Conservation (phyloP, 1,140 invertebrate genomes). For the Drosophila murphyi region DNA sequence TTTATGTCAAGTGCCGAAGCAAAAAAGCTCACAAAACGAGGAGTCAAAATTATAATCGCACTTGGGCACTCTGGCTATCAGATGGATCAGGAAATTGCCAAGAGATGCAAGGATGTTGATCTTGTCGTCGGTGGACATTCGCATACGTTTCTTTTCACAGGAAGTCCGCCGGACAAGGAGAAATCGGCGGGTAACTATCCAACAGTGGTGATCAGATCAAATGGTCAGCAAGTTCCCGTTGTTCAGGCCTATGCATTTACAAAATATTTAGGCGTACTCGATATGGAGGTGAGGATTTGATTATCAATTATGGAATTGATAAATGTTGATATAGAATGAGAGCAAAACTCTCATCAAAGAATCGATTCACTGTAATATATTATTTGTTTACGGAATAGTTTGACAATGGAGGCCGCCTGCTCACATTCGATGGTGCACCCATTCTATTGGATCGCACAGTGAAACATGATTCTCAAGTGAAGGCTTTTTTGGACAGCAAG, state of each 20-base stretch:
- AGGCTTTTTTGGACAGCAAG: slow-evolving; percentile 87
- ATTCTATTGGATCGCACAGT: slow-evolving; percentile 89
- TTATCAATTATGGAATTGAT: too few relatives aligned
- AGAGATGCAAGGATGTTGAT: slow-evolving; percentile 91
- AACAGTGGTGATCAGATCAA: slow-evolving; percentile 89
- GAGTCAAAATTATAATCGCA: slow-evolving; percentile 93
- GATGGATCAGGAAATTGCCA: slow-evolving; percentile 91
- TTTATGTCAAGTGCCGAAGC: slow-evolving; percentile 86
- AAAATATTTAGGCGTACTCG: slow-evolving; percentile 94
- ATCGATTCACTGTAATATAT: too few relatives aligned
- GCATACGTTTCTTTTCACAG: slow-evolving; percentile 91
- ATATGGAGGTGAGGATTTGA: slow-evolving; percentile 64
- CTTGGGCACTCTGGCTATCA: slow-evolving; percentile 94
- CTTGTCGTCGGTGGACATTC: slow-evolving; percentile 94
- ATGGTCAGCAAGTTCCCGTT: slow-evolving; percentile 89
- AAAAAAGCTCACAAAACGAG: slow-evolving; percentile 86
- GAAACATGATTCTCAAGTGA: slow-evolving; percentile 87
- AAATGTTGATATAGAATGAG: too few relatives aligned
- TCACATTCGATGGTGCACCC: slow-evolving; percentile 89
- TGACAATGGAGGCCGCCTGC: slow-evolving; percentile 89
- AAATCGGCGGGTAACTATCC: slow-evolving; percentile 91
- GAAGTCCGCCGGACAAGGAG: slow-evolving; percentile 36
- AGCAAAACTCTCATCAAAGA: too few relatives aligned
- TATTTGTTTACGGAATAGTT: slow-evolving; percentile 85
- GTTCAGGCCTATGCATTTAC: slow-evolving; percentile 96